phyloP scores from a whole-genome alignment of 2,888 invertebrate genomes.

The Linnaemya tessellans region DNA sequence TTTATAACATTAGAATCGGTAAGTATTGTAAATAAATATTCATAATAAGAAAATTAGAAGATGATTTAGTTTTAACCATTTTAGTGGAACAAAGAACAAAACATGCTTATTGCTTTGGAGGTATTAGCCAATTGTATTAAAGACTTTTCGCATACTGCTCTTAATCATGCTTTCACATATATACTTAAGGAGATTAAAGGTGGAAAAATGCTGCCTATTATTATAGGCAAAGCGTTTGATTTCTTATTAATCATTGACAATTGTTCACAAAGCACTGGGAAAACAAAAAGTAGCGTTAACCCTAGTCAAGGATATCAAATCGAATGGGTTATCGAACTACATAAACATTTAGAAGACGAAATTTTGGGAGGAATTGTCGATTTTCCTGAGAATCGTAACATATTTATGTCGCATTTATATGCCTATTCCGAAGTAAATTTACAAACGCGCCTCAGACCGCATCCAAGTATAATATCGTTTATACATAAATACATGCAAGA shows the following conservation, averaged over 20 bases:
- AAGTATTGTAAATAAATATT: slow-evolving; percentile 27
- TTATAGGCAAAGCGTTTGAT: slow-evolving; percentile 81
- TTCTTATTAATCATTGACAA: slow-evolving; percentile 79
- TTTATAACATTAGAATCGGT: slow-evolving; percentile 79
- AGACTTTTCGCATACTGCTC: slow-evolving; percentile 81
- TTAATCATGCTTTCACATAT: slow-evolving; percentile 80
- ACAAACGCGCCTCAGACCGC: slow-evolving; percentile 76
- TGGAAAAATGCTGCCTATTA: slow-evolving; percentile 79
- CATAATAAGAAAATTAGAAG: not conserved
- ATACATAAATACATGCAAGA: slow-evolving; percentile 79
- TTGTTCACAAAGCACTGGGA: slow-evolving; percentile 75
- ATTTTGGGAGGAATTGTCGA: slow-evolving; percentile 76
- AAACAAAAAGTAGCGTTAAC: slow-evolving; percentile 32
- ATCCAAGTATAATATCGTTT: slow-evolving; percentile 76
- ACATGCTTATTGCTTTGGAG: slow-evolving; percentile 81
- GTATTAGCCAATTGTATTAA: slow-evolving; percentile 78
- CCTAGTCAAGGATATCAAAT: slow-evolving; percentile 49
- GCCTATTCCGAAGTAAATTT: slow-evolving; percentile 81
- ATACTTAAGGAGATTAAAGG: slow-evolving; percentile 77
- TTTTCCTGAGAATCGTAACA: slow-evolving; percentile 78
- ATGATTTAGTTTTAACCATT: slow-evolving; percentile 17
- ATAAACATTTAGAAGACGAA: slow-evolving; percentile 75
- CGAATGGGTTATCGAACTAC: slow-evolving; percentile 78
- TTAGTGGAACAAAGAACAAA: slow-evolving; percentile 81
- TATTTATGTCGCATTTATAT: slow-evolving; percentile 78